Percentiles rank a stretch among this genome's conserved stretches.
Conservation (phyloP, 2,113 vertebrate species). For the Melospiza melodia region DNA sequence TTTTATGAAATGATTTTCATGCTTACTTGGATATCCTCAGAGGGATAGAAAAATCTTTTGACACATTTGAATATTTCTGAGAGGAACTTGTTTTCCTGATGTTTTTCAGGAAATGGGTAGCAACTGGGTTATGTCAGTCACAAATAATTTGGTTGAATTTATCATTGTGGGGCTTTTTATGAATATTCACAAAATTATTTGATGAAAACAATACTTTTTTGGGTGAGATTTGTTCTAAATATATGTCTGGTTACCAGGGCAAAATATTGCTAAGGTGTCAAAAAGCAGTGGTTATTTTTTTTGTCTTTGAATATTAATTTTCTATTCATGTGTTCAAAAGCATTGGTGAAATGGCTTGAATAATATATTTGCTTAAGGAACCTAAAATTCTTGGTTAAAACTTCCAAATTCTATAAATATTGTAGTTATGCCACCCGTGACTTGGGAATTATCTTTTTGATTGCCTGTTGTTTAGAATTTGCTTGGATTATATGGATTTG, state of each 20-base stretch:
- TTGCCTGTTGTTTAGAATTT: background rate
- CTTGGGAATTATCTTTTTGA: background rate
- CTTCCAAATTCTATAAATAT: background rate
- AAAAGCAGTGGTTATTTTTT: background rate
- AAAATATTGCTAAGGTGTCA: background rate
- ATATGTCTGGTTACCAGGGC: background rate
- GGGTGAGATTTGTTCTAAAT: background rate
- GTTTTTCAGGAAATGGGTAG: background rate
- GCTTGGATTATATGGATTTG: background rate
- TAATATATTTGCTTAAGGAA: background rate
- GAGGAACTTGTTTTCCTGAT: background rate
- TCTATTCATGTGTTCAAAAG: background rate
- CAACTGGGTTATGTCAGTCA: constrained; percentile 6
- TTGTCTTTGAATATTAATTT: background rate
- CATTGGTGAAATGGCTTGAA: background rate
- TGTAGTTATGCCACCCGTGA: background rate
- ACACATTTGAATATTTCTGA: background rate
- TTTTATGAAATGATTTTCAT: background rate
- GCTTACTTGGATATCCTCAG: background rate
- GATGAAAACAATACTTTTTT: background rate
- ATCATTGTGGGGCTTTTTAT: background rate
- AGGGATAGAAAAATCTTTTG: background rate
- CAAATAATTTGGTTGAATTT: background rate
- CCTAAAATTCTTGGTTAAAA: background rate
- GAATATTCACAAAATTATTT: background rate